Evolutionary conservation across 92 coral and sea anemone species (phyloP).

Genomic region (Zoanthus gigantus): DNA sequence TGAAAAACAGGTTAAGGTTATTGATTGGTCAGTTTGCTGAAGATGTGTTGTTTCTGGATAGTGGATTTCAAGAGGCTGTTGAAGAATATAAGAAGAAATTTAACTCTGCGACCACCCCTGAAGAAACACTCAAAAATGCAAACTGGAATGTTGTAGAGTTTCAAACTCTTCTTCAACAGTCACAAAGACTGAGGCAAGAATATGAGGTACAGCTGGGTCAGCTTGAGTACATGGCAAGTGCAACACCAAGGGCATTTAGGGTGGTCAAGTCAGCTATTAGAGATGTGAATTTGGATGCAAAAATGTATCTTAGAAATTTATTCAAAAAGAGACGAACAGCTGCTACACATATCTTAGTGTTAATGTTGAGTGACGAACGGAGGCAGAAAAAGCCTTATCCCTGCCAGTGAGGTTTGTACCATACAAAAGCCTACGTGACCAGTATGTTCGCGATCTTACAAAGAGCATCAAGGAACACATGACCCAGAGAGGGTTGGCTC

Average conservation of each 20-base stretch:
- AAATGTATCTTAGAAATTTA: constrained; percentile 34
- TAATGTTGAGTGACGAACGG: constrained; percentile 59
- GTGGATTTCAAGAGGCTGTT: constrained; percentile 42
- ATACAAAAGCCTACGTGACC: constrained; percentile 50
- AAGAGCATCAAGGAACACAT: constrained; percentile 51
- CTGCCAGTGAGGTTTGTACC: constrained; percentile 59
- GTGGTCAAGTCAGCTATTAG: constrained; percentile 29
- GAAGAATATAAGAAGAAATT: constrained; percentile 37
- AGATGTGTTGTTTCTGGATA: constrained; percentile 36
- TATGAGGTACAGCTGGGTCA: constrained; percentile 25
- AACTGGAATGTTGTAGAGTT: constrained; percentile 54
- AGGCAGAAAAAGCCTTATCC: constrained; percentile 58
- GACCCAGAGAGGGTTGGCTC: constrained; percentile 49
- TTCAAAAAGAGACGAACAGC: constrained; percentile 58
- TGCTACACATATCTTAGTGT: constrained; percentile 61
- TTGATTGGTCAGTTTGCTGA: constrained; percentile 23
- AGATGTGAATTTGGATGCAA: constrained; percentile 7
- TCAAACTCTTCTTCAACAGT: constrained; percentile 16
- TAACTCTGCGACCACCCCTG: constrained; percentile 42
- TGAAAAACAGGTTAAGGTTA: not conserved
- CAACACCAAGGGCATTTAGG: constrained; percentile 20
- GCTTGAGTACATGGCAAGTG: constrained; percentile 17
- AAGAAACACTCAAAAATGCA: constrained; percentile 46
- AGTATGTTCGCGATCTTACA: constrained; percentile 51
- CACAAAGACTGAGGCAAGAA: constrained; percentile 10